Conservation (phyloP, 2,797 vertebrate species). For the Telmatherina bonti region DNA sequence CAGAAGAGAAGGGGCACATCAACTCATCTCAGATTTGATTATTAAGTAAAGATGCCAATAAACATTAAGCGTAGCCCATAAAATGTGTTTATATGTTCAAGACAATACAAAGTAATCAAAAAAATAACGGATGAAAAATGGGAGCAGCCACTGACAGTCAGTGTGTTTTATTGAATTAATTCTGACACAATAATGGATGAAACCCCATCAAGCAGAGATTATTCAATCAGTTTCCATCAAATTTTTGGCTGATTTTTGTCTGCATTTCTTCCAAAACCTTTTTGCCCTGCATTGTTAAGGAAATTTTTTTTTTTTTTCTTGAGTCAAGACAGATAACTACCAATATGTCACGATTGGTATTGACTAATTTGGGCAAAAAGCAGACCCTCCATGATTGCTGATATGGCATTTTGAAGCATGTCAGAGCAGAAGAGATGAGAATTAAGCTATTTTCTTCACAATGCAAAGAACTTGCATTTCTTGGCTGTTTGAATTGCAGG, state of each 20-base stretch:
- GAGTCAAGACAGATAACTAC: not conserved
- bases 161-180: slow-evolving; percentile 46
- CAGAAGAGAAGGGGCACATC: slow-evolving; percentile 32
- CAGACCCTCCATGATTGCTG: no score
- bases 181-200: slow-evolving; percentile 53
- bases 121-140: slow-evolving; percentile 31
- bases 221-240: slow-evolving; percentile 17
- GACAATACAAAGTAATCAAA: slow-evolving; percentile 39
- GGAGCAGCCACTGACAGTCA: slow-evolving; percentile 28
- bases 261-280: not conserved
- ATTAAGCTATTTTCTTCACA: no score
- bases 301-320: not conserved
- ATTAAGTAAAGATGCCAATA: slow-evolving; percentile 43
- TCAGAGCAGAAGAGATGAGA: no score
- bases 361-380: no score
- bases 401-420: no score
- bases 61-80: slow-evolving; percentile 36
- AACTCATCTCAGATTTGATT: slow-evolving; percentile 54
- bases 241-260: not conserved
- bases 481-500: no score
- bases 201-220: slow-evolving; percentile 32
- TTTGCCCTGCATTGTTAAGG: slow-evolving; percentile 4
- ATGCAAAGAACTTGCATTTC: no score
- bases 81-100: slow-evolving; percentile 48
- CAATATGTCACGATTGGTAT: not conserved